A percentile compares a stretch with the other conserved stretches of the same genome.
phyloP scores from a whole-genome alignment of 2,888 invertebrate genomes.

The Pogonocherus hispidulus region DNA sequence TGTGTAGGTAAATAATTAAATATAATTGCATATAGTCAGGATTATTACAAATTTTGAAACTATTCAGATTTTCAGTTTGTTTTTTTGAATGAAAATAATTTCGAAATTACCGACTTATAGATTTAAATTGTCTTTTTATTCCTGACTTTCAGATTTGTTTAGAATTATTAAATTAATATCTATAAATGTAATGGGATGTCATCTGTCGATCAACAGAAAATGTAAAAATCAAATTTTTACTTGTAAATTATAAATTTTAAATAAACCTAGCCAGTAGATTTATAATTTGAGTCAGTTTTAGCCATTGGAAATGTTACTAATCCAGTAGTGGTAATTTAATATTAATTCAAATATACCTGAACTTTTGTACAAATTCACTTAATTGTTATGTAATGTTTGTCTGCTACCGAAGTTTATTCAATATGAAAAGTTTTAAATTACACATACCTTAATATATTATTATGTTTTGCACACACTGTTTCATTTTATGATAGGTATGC shows the following conservation, averaged over 20 bases:
- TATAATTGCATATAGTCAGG: background rate
- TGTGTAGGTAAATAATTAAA: background rate
- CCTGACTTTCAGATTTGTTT: background rate
- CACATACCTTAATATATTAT: background rate
- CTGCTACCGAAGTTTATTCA: background rate
- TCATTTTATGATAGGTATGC: background rate
- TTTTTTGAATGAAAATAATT: background rate
- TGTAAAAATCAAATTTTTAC: background rate
- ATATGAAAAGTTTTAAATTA: constrained; percentile 3
- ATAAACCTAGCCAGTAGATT: background rate
- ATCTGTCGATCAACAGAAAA: no score
- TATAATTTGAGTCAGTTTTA: no score
- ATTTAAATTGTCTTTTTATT: background rate
- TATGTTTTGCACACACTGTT: constrained; percentile 4
- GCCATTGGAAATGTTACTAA: background rate
- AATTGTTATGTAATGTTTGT: background rate
- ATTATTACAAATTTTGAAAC: background rate
- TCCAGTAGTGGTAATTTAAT: background rate
- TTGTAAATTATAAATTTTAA: background rate
- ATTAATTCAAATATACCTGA: background rate
- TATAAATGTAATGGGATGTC: background rate
- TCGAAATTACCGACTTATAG: background rate
- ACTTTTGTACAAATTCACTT: background rate
- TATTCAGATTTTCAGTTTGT: background rate
- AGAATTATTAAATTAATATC: background rate